Base-by-base conservation (phyloP, 2,888 invertebrate species). In the Agrotis ipsilon region DNA sequence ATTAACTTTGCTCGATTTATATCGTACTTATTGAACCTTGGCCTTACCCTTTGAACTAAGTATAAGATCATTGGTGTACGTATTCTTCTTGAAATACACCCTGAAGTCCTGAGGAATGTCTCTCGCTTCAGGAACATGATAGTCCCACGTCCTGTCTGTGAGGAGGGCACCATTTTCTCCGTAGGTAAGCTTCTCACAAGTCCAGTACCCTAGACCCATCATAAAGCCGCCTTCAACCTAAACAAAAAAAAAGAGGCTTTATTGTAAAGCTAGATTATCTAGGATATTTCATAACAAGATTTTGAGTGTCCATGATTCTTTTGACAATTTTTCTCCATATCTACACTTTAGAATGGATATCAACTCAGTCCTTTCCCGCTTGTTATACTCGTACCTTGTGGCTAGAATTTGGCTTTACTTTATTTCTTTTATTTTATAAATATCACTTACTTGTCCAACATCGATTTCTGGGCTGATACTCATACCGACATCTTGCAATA, bases 141-240 rank as follows among this genome's bases (percentile, higher is more conserved):
- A 98, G 74, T 97, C 97, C 98, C 98, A 98, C 13, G 98, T 98
- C 71, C 98, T 96, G 83, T 97, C 96, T 0, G 98, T 98, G 11
- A 97, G 92, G 1, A 98, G 88, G 80, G 96, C 96, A 0, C 98
- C 98, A 0, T 97, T 97, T 5, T 94, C 92, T 79, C 97, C 96
- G 64, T 96, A 97, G 0, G 97, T 93, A 59, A 98, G 88, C 68
- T 97, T 96, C 87, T 98, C 98, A 0, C 94, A 95, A 0, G 97
- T 97, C 97, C 97, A 98, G 83, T 97, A 97, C 1, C 98, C 98
- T 5, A 94, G 90, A 64, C 96, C 98, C 97, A 98, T 97, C 6
- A 97, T 92, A 80, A 98, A 98, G 0, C 97, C 97, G 0, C 98
- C 98, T 91, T 98, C 98, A 1, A 97, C 85, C 93, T 92, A 24